Conservation (phyloP, 2,888 invertebrate species). For the Parapristionchus giblindavisi region DNA sequence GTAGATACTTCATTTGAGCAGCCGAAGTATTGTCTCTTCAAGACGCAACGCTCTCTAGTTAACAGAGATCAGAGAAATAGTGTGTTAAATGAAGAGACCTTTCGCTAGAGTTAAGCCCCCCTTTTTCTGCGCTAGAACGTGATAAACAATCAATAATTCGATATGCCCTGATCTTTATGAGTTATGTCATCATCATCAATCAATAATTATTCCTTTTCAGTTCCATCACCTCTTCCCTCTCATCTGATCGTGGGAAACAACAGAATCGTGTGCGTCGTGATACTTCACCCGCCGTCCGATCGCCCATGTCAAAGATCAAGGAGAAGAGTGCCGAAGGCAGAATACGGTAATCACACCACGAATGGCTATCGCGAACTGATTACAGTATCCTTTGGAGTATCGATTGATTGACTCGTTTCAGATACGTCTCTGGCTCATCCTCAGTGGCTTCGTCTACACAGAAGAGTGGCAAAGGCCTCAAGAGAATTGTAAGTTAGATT, state of each 20-base stretch:
- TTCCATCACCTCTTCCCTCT: background rate
- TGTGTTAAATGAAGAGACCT: no score
- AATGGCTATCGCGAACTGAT: background rate
- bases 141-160: no score
- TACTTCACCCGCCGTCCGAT: slow-evolving; percentile 61
- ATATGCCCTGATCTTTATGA: no score
- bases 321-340: slow-evolving; percentile 52
- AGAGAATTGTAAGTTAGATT: slow-evolving; percentile 24
- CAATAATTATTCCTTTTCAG: background rate
- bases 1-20: no score
- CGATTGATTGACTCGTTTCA: background rate
- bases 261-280: slow-evolving; percentile 11
- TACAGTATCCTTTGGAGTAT: background rate
- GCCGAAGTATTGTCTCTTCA: no score
- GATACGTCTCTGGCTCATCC: slow-evolving; percentile 22
- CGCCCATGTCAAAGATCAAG: slow-evolving; percentile 65
- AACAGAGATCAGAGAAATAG: no score
- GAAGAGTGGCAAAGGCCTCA: slow-evolving; percentile 14
- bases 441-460: slow-evolving; percentile 29
- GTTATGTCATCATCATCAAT: background rate
- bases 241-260: no score
- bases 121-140: no score
- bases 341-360: slow-evolving; percentile 40
- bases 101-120: no score
- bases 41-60: no score